Conservation (phyloP, 2,888 invertebrate species). For the Ormyrus labotus region DNA sequence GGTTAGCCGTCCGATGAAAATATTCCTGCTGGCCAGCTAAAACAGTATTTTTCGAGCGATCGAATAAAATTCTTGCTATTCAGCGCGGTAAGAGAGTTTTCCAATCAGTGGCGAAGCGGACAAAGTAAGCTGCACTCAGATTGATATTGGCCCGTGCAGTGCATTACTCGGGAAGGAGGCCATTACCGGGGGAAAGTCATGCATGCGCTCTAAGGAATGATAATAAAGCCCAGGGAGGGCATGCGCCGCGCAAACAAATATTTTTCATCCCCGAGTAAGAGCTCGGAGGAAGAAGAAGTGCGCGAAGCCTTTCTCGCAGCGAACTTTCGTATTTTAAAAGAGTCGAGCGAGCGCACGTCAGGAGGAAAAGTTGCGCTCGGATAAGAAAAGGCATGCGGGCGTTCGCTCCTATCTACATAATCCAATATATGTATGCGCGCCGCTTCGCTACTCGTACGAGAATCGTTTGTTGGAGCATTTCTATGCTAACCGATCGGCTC, state of each 20-base stretch:
- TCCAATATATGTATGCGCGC: slow-evolving; percentile 52
- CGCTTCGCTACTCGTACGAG: slow-evolving; percentile 30
- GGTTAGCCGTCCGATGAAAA: no score
- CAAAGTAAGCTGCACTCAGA: no score
- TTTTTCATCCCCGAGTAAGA: slow-evolving; percentile 15
- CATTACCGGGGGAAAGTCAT: no score
- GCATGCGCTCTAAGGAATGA: no score
- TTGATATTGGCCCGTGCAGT: no score
- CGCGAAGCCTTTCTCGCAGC: not conserved
- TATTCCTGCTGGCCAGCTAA: no score
- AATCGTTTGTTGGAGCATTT: slow-evolving; percentile 53
- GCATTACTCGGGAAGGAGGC: no score
- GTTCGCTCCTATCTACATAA: slow-evolving; percentile 50
- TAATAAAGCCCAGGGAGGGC: no score
- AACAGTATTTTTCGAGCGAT: no score
- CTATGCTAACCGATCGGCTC: slow-evolving; percentile 51
- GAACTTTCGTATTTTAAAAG: slow-evolving; percentile 40
- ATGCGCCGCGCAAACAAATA: slow-evolving; percentile 10
- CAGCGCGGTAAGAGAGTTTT: no score
- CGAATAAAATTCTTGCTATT: no score
- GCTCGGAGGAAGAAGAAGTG: not conserved
- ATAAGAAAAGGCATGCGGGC: slow-evolving; percentile 26
- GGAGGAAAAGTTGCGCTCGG: slow-evolving; percentile 3
- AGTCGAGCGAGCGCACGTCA: not conserved
- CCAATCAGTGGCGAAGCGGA: no score